These are phyloP conservation scores for Syngnathus typhle DNA, from an alignment of 2,113 vertebrate species.

Conservation along the genomic window DNA sequence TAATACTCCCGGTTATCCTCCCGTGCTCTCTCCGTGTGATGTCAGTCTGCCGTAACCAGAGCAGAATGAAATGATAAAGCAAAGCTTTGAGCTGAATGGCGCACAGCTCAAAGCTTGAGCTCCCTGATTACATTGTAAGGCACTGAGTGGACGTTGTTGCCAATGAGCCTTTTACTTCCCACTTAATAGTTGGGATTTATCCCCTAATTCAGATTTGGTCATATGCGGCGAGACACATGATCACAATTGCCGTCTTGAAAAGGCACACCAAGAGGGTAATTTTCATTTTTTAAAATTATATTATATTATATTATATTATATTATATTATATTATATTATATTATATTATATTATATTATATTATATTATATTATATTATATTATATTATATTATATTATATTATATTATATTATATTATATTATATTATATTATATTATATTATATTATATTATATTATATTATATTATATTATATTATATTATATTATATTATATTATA, in stretches of 20 bases:
- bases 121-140: conserved; percentile 35
- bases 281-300: conserved; percentile 5
- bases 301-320: too few relatives aligned
- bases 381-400: too few relatives aligned
- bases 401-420: too few relatives aligned
- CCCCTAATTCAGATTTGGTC: conserved; percentile 34
- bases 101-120: conserved; percentile 34
- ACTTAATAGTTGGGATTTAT: conserved; percentile 52
- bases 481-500: too few relatives aligned
- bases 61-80: conserved; percentile 43
- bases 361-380: too few relatives aligned
- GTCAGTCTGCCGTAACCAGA: conserved; percentile 40
- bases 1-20: conserved; percentile 39
- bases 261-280: conserved; percentile 4
- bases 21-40: conserved; percentile 29
- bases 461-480: too few relatives aligned
- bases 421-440: too few relatives aligned
- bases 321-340: too few relatives aligned
- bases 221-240: conserved; percentile 25
- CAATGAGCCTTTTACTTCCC: conserved; percentile 46
- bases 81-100: conserved; percentile 44
- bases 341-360: too few relatives aligned
- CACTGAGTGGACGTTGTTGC: conserved; percentile 32
- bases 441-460: too few relatives aligned
- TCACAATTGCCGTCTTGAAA: conserved; percentile 27